These are phyloP conservation scores for Neuroterus valhalla DNA, from an alignment of 1,140 invertebrate genomes.

Conservation along the genomic window DNA sequence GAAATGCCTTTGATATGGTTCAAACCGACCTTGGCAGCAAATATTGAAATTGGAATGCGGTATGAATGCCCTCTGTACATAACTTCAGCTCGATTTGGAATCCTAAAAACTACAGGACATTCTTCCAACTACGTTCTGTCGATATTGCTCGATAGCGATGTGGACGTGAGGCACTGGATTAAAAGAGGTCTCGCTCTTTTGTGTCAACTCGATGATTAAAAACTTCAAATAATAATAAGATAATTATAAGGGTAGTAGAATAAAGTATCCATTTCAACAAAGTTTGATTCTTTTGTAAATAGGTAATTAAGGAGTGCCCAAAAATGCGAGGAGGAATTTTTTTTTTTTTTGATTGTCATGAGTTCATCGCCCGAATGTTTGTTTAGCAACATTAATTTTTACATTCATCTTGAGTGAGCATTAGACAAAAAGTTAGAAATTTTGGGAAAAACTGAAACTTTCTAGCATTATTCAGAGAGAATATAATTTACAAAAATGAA, in stretches of 20 bases:
- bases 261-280: too few species aligned
- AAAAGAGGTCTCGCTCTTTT: constrained; percentile 90
- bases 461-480: too few species aligned
- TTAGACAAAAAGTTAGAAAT: too few species aligned
- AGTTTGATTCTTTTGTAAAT: constrained; percentile 28
- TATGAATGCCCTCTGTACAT: constrained; percentile 92
- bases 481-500: too few species aligned
- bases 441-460: too few species aligned
- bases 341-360: too few species aligned
- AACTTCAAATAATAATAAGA: not conserved
- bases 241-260: too few species aligned
- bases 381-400: too few species aligned
- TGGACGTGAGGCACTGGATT: constrained; percentile 87
- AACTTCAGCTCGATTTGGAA: constrained; percentile 88
- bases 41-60: constrained; percentile 76
- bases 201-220: constrained; percentile 86
- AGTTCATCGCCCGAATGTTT: too few species aligned
- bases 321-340: too few species aligned
- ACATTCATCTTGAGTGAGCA: too few species aligned
- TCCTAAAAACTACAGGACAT: constrained; percentile 91
- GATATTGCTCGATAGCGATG: constrained; percentile 83
- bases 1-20: constrained; percentile 86
- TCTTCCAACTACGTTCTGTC: constrained; percentile 93
- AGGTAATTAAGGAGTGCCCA: too few species aligned
- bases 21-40: constrained; percentile 77